Evolutionary conservation across 2,113 vertebrate species (phyloP).

Genomic region (Perognathus longimembris): DNA sequence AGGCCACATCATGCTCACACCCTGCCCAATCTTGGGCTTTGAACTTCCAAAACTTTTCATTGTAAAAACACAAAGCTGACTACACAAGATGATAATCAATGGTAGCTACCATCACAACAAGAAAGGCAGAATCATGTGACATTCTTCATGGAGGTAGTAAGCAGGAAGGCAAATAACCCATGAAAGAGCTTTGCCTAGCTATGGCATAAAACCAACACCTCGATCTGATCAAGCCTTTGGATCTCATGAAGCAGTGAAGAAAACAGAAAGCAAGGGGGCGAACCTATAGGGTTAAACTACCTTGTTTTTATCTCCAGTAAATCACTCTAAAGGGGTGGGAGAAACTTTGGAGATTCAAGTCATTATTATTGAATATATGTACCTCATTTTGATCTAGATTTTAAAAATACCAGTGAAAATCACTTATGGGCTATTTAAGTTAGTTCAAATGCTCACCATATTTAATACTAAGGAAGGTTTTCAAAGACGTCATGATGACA

Average conservation of each 20-base stretch:
- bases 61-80: neutral
- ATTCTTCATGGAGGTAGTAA: neutral
- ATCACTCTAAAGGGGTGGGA: neutral
- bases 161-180: neutral
- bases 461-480: neutral
- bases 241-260: neutral
- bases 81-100: neutral
- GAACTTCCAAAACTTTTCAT: neutral
- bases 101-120: neutral
- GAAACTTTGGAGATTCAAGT: neutral
- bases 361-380: neutral
- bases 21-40: neutral
- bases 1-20: neutral
- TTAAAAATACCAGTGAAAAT: conserved; percentile 35
- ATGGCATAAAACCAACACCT: neutral
- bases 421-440: neutral
- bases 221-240: neutral
- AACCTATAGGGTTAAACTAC: neutral
- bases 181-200: neutral
- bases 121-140: neutral
- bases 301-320: neutral
- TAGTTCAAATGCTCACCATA: neutral
- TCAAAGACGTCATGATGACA: neutral
- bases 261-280: conserved; percentile 30
- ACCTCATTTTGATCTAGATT: conserved; percentile 17